Evolutionary conservation across 2,113 vertebrate genomes (phyloP).

Genomic region (Aegotheles bennettii): DNA sequence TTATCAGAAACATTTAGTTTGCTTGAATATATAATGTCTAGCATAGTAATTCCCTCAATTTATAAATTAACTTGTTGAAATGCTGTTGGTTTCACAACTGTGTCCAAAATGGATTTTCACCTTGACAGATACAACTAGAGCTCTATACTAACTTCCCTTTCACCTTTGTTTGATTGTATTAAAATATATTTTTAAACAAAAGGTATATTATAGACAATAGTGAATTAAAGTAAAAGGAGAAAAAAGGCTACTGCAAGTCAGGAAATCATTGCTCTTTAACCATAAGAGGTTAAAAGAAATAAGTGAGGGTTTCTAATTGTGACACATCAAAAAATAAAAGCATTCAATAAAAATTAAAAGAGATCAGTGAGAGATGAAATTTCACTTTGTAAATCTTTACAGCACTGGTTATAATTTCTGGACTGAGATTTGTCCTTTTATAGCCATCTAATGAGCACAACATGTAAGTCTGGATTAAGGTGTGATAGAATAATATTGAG

Average conservation of each 20-base stretch:
- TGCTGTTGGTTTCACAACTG: not conserved
- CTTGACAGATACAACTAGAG: not conserved
- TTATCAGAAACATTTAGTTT: not conserved
- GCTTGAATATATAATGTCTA: not conserved
- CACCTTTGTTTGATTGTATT: not conserved
- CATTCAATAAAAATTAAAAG: not conserved
- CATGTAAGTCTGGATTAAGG: not conserved
- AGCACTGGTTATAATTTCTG: not conserved
- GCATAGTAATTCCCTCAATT: not conserved
- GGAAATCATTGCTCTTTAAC: not conserved
- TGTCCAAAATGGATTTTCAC: conserved; percentile 43
- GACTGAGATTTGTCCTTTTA: not conserved
- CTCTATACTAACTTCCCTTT: not conserved
- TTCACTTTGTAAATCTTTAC: not conserved
- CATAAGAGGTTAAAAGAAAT: not conserved
- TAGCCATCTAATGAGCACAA: not conserved
- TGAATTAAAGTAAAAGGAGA: not conserved
- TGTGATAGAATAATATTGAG: not conserved
- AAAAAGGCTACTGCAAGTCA: not conserved
- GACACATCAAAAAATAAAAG: not conserved
- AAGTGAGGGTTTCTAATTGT: not conserved
- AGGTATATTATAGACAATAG: not conserved
- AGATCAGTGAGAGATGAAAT: not conserved
- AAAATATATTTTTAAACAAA: not conserved
- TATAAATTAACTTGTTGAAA: conserved; percentile 25